Conservation (phyloP, 1,140 invertebrate genomes). For the Zaprionus taronus region DNA sequence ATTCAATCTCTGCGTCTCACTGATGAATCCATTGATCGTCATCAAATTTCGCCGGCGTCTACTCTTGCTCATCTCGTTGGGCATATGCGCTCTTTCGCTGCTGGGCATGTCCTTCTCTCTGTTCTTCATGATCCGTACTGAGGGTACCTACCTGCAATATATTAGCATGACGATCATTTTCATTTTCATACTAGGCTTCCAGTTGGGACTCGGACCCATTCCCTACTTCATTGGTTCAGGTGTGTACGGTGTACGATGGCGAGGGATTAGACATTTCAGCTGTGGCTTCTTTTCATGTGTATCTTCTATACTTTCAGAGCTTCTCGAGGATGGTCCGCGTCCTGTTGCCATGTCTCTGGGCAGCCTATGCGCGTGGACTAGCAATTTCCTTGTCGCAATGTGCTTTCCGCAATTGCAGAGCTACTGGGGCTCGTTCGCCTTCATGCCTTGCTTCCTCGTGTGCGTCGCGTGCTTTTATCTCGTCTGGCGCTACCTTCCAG, state of each 20-base stretch:
- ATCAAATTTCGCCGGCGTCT: conserved; percentile 85
- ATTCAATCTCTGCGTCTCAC: conserved; percentile 88
- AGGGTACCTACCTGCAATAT: conserved; percentile 86
- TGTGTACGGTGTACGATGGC: conserved; percentile 14
- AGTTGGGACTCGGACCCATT: conserved; percentile 93
- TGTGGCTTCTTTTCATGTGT: too few relatives aligned
- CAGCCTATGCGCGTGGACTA: conserved; percentile 94
- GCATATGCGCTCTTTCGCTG: conserved; percentile 85
- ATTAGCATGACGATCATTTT: conserved; percentile 87
- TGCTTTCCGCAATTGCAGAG: conserved; percentile 88
- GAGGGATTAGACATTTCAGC: background rate
- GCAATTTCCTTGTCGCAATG: conserved; percentile 94
- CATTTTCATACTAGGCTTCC: conserved; percentile 91
- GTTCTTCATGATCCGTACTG: conserved; percentile 86
- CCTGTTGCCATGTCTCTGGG: conserved; percentile 94
- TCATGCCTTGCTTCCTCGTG: conserved; percentile 88
- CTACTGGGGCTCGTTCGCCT: conserved; percentile 88
- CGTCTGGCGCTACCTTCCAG: conserved; percentile 88
- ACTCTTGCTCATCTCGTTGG: conserved; percentile 86
- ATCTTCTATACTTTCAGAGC: conserved; percentile 86
- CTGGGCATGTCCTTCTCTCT: conserved; percentile 86
- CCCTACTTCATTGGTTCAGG: conserved; percentile 91
- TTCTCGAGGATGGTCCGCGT: conserved; percentile 93
- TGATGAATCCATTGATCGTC: conserved; percentile 86
- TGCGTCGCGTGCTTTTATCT: conserved; percentile 87